Percentiles rank a stretch among this genome's conserved stretches.
Evolutionary conservation across 2,888 invertebrate species (phyloP).

Genomic region (Ischnura elegans): DNA sequence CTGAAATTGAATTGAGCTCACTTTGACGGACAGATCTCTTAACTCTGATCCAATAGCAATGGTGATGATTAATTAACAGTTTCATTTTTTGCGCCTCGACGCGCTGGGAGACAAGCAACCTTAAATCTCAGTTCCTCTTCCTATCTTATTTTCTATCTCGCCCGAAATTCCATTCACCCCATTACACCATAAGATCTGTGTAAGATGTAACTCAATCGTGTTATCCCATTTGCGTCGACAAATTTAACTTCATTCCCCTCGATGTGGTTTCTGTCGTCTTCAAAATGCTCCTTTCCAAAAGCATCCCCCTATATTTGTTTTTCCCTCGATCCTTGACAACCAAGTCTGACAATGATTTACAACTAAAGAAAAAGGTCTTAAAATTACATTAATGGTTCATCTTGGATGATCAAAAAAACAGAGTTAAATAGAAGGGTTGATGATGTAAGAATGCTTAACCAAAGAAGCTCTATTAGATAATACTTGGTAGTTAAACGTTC

Average conservation of each 20-base stretch:
- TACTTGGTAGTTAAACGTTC: too few species aligned
- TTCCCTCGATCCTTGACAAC: too few species aligned
- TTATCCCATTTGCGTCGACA: neutral
- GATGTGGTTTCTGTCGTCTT: neutral
- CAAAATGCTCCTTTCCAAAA: neutral
- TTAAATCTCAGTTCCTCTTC: neutral
- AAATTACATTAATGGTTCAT: too few species aligned
- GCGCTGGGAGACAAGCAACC: neutral
- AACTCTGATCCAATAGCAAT: slow-evolving; percentile 42
- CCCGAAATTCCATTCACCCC: neutral
- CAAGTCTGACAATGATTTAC: too few species aligned
- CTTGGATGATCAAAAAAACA: too few species aligned
- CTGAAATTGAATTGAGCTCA: neutral
- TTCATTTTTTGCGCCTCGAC: neutral
- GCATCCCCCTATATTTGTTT: neutral
- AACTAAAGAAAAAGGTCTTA: too few species aligned
- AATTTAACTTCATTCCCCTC: neutral
- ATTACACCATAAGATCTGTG: neutral
- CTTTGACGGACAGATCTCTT: neutral
- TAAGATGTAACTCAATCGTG: neutral
- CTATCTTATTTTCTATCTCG: neutral
- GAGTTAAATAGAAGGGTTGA: too few species aligned
- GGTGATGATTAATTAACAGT: slow-evolving; percentile 49
- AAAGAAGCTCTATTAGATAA: too few species aligned
- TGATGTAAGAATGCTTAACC: too few species aligned